Evolutionary conservation across 2,797 vertebrate species (phyloP), one percentile per base, ranked within the genome.

Genomic region (Brachymystax lenok): DNA sequence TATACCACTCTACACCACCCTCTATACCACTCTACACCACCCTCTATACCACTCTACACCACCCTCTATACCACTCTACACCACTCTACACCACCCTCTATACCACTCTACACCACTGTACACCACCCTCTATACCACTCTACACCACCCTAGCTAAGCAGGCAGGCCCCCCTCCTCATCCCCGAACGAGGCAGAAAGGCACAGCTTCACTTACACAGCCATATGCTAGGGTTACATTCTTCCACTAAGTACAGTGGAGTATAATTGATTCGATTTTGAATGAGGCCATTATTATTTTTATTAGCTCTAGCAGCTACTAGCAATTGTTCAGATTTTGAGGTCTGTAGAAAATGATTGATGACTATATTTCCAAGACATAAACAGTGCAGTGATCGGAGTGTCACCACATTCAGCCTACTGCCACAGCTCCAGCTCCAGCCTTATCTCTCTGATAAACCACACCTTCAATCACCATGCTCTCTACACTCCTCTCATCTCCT

Each of bases 401-500:
- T 28, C 28, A 28, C 28, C 28, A 28, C 28, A 82, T 69, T 74
- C 75, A 87, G 82, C 76, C 35, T 2, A 7, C 35, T 14, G 56
- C 82, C 77, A 68, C 70, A 73, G 78, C 77, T 73, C 70, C 79
- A 28, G 78, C 79, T 79, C 40, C 33, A 35, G 33, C 33, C 33
- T 35, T 5, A 33, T 4, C 33, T 33, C 33, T 33, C 33, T 33
- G 33, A 33, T 33, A 88, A 88, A 86, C 86, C 83, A 82, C 77
- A 73, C 80, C 85, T 81, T 24, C 30, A 30, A 30, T 30, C 30
- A 77, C 13, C 16, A 71, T 72, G 72, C 74, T 80, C 88, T 83
- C 86, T 85, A 86, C 82, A 86, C 78, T 82, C 79, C 79, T 84
- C 30, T 30, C 4, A 83, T 85, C 85, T 82, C 80, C 86, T 78